Evolutionary conservation across 1,140 invertebrate genomes (phyloP).

Genomic region (Lerema accius): DNA sequence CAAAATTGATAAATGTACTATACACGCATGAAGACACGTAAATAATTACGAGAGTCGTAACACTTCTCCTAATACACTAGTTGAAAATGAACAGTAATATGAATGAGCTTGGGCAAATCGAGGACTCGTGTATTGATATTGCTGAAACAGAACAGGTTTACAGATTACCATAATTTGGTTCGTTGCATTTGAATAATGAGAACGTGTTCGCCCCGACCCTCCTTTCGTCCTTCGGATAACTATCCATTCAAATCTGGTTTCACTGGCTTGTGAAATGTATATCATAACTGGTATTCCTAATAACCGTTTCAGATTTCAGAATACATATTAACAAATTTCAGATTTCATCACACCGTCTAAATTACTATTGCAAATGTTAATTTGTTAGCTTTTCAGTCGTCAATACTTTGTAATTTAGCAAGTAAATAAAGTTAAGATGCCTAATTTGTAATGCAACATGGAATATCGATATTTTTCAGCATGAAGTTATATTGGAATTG

Average conservation of each 20-base stretch:
- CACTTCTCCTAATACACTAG: not conserved
- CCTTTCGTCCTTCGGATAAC: conserved; percentile 29
- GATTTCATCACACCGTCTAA: too few relatives aligned
- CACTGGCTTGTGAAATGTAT: conserved; percentile 21
- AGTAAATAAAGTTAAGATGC: too few relatives aligned
- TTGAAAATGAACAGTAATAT: conserved; percentile 7
- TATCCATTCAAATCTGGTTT: conserved; percentile 25
- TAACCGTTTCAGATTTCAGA: conserved; percentile 4
- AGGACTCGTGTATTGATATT: conserved; percentile 72
- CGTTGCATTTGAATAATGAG: conserved; percentile 82
- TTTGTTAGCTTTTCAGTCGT: too few relatives aligned
- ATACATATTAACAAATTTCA: too few relatives aligned
- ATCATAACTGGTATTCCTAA: conserved; percentile 6
- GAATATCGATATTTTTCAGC: too few relatives aligned
- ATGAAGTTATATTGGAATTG: too few relatives aligned
- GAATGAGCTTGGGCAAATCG: conserved; percentile 11
- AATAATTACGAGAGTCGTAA: not conserved
- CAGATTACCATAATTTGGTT: conserved; percentile 82
- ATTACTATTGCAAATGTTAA: too few relatives aligned
- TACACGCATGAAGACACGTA: too few relatives aligned
- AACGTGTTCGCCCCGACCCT: conserved; percentile 54
- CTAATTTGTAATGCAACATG: too few relatives aligned
- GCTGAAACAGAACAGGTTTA: conserved; percentile 79
- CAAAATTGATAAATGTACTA: too few relatives aligned
- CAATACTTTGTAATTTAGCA: too few relatives aligned